Base-by-base conservation (phyloP, 2,113 vertebrate species). In the Potamarius usumacintae region DNA sequence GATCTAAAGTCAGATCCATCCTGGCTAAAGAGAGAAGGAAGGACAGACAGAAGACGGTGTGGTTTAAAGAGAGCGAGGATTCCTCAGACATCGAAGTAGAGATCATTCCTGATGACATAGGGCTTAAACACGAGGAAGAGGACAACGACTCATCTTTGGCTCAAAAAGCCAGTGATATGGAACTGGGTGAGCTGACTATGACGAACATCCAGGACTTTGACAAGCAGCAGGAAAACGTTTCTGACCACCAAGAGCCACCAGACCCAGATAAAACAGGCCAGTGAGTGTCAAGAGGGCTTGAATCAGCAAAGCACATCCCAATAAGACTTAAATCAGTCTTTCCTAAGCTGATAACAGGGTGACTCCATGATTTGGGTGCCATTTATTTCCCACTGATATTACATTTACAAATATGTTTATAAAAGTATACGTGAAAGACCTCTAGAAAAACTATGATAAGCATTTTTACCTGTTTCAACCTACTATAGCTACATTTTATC, bases 1-100 rank as follows among this genome's bases (percentile, higher is more conserved):
- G 76, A 58, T 86, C 62, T 2, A 87, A 92, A 7, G 85, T 89
- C 2, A 94, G 92, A 82, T 93, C 94, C 2, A 93, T 93, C 85
- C 92, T 95, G 48, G 89, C 91, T 50, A 95, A 93, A 88, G 96
- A 95, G 86, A 94, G 92, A 85, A 94, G 93, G 84, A 92, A 65
- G 78, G 94, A 90, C 4, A 84, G 94, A 22, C 96, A 95, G 88
- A 97, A 96, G 89, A 93, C 92, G 0, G 96, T 96, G 72, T 97
- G 96, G 96, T 97, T 97, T 91, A 96, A 96, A 83, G 95, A 96
- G 87, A 95, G 92, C 27, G 94, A 95, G 86, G 94, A 95, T 87
- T 95, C 96, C 4, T 94, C 95, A 0, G 95, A 95, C 87, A 95
- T 95, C n/a, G 95, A 96, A 90, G 95, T 95, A 86, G 94, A 96